Conservation (phyloP, 2,113 vertebrate species). For the Lathamus discolor region DNA sequence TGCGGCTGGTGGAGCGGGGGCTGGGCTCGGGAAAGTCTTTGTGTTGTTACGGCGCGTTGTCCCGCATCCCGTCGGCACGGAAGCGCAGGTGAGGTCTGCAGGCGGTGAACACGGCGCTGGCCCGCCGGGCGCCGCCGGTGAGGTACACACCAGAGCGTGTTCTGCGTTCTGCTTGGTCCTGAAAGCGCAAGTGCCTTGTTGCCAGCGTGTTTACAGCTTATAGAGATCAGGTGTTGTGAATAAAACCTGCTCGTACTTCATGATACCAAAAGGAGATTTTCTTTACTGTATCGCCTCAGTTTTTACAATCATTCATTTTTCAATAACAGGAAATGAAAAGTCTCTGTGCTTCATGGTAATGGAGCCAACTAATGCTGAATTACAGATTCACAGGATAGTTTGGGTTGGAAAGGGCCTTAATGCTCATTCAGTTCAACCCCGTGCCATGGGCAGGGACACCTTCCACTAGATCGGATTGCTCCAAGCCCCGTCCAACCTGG, state of each 20-base stretch:
- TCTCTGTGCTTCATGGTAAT: rapidly evolving
- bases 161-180: background rate
- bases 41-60: rapidly evolving
- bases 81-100: background rate
- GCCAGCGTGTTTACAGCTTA: background rate
- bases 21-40: rapidly evolving
- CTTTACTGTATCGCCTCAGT: background rate
- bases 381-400: background rate
- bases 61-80: rapidly evolving
- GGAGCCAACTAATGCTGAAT: background rate
- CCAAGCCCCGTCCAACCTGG: background rate
- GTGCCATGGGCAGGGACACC: background rate
- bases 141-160: background rate
- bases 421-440: background rate
- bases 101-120: no score
- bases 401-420: background rate
- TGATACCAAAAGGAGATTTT: background rate
- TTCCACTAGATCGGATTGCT: background rate
- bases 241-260: background rate
- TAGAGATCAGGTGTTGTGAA: no score
- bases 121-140: no score
- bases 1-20: rapidly evolving
- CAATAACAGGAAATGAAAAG: background rate
- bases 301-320: background rate
- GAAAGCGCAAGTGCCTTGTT: background rate